Evolutionary conservation across 1,140 invertebrate genomes (phyloP).

Genomic region (Papilio polyxenes): DNA sequence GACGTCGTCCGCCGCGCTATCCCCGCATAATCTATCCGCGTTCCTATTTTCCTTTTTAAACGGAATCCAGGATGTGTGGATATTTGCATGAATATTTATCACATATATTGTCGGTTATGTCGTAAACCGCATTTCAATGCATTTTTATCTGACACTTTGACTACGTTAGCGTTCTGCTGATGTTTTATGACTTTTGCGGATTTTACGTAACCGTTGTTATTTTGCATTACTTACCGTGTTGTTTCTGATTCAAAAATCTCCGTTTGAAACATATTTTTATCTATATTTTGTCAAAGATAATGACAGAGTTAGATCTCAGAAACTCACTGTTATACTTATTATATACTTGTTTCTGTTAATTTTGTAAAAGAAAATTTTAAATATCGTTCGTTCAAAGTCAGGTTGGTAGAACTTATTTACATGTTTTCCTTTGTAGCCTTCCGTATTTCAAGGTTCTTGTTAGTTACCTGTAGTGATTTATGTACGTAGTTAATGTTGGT

Average conservation of each 20-base stretch:
- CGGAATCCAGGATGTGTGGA: slow-evolving; percentile 73
- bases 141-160: slow-evolving; percentile 66
- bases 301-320: too few species aligned
- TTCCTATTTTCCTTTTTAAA: slow-evolving; percentile 75
- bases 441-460: too few species aligned
- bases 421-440: too few species aligned
- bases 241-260: not conserved
- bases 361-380: too few species aligned
- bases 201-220: slow-evolving; percentile 19
- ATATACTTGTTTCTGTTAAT: too few species aligned
- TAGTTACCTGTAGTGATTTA: too few species aligned
- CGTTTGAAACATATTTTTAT: too few species aligned
- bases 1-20: slow-evolving; percentile 42
- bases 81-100: slow-evolving; percentile 78
- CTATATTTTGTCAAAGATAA: too few species aligned
- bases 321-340: too few species aligned
- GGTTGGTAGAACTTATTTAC: too few species aligned
- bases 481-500: too few species aligned
- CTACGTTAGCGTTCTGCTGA: slow-evolving; percentile 27
- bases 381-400: too few species aligned
- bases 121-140: slow-evolving; percentile 74
- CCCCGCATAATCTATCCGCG: slow-evolving; percentile 61
- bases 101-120: slow-evolving; percentile 58
- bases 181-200: slow-evolving; percentile 25
- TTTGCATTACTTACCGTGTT: not conserved